These are phyloP conservation scores for Tridacna crocea DNA, from an alignment of 2,888 invertebrate genomes.

Conservation along the genomic window DNA sequence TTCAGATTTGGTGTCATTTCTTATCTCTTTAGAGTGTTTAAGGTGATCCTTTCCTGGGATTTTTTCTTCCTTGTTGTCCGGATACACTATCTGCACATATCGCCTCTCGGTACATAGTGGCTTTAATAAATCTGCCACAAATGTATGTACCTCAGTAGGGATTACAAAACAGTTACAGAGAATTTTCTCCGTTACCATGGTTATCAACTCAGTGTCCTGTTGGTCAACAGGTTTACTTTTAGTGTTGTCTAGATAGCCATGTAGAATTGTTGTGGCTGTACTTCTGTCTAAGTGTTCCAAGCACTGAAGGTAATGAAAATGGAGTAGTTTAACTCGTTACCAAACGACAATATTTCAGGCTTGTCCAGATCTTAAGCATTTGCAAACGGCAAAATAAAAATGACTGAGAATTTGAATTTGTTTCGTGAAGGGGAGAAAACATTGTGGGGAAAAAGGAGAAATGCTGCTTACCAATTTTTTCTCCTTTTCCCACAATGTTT, in stretches of 20 bases:
- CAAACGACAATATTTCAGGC: too few species aligned
- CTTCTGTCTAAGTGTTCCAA: slow-evolving; percentile 11
- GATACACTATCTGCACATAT: slow-evolving; percentile 37
- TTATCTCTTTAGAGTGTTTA: background rate
- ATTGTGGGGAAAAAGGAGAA: too few species aligned
- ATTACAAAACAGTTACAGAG: slow-evolving; percentile 42
- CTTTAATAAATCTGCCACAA: slow-evolving; percentile 23
- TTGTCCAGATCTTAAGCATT: too few species aligned
- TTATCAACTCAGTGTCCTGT: slow-evolving; percentile 32
- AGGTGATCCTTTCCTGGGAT: too few species aligned
- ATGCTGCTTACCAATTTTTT: too few species aligned
- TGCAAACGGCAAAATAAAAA: too few species aligned
- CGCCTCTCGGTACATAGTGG: slow-evolving; percentile 21
- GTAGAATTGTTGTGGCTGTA: slow-evolving; percentile 6
- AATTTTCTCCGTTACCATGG: slow-evolving; percentile 38
- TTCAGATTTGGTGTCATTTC: background rate
- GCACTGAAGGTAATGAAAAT: slow-evolving; percentile 9
- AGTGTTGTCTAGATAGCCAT: slow-evolving; percentile 8
- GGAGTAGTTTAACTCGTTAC: too few species aligned
- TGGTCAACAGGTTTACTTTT: slow-evolving; percentile 34
- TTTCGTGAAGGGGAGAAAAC: too few species aligned
- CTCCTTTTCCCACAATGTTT: too few species aligned
- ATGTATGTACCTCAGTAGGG: slow-evolving; percentile 26
- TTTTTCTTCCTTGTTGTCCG: slow-evolving; percentile 14
- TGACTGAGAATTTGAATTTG: too few species aligned